Percentiles rank a stretch among this genome's conserved stretches.
phyloP scores from a whole-genome alignment of 2,888 invertebrate species.

The Drosophila imparisetae region DNA sequence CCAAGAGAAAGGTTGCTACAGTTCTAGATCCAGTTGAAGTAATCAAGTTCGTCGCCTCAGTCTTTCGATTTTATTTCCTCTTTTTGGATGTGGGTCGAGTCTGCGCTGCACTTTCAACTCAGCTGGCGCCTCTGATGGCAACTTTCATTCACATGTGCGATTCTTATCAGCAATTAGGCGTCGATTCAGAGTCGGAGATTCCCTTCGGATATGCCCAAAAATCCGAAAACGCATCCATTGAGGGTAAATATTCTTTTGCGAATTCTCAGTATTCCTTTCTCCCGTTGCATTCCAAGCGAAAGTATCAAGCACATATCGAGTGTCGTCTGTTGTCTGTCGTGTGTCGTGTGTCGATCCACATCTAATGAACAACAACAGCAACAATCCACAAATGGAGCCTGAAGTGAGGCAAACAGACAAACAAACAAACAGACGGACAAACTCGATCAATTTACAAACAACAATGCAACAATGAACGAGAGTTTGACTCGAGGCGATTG shows the following conservation, averaged over 20 bases:
- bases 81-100: conserved; percentile 45
- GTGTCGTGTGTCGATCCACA: conserved; percentile 33
- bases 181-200: conserved; percentile 32
- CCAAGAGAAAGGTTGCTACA: conserved; percentile 53
- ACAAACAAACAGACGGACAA: conserved; percentile 39
- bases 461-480: conserved; percentile 55
- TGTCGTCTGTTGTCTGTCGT: conserved; percentile 1
- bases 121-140: conserved; percentile 29
- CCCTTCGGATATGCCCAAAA: conserved; percentile 23
- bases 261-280: conserved; percentile 54
- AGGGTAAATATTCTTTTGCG: conserved; percentile 30
- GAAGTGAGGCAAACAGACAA: conserved; percentile 39
- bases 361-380: conserved; percentile 52
- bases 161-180: conserved; percentile 67
- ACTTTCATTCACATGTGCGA: conserved; percentile 53
- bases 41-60: conserved; percentile 46
- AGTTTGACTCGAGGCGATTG: conserved; percentile 67
- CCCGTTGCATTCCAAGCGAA: conserved; percentile 61
- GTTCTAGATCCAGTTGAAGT: conserved; percentile 35
- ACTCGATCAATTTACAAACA: conserved; percentile 66
- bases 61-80: conserved; percentile 34
- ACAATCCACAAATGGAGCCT: conserved; percentile 30
- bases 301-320: conserved; percentile 41
- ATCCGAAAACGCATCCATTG: conserved; percentile 31
- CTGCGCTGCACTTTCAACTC: conserved; percentile 57